A percentile compares a stretch with the other conserved stretches of the same genome.
These are phyloP conservation scores for Aulostomus chinensis DNA, from an alignment of 2,797 vertebrate species.

Conservation along the genomic window DNA sequence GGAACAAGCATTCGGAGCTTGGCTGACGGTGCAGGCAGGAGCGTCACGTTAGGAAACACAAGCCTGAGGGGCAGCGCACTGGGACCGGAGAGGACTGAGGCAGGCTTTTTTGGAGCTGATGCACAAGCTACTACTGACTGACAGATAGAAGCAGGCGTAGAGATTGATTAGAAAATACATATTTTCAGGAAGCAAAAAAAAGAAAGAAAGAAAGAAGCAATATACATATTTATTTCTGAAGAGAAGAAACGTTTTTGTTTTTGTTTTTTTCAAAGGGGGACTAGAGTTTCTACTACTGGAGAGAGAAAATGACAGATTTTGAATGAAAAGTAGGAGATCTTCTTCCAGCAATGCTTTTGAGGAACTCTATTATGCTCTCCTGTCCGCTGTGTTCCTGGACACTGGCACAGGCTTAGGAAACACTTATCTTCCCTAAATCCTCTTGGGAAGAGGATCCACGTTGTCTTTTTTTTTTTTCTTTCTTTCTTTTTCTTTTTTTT, in stretches of 20 bases:
- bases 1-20: slow-evolving; percentile 72
- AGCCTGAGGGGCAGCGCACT: slow-evolving; percentile 58
- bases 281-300: slow-evolving; percentile 28
- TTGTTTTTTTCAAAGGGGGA: slow-evolving; percentile 36
- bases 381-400: slow-evolving; percentile 36
- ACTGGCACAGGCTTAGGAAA: slow-evolving; percentile 39
- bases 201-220: slow-evolving; percentile 5
- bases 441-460: slow-evolving; percentile 23
- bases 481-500: not conserved
- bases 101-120: slow-evolving; percentile 53
- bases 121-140: slow-evolving; percentile 43
- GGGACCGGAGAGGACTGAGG: slow-evolving; percentile 53
- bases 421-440: slow-evolving; percentile 24
- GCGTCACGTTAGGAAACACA: slow-evolving; percentile 61
- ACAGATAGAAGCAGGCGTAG: slow-evolving; percentile 31
- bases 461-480: slow-evolving; percentile 1
- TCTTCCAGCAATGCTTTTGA: slow-evolving; percentile 66
- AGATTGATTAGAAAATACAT: no score
- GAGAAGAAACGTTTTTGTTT: slow-evolving; percentile 12
- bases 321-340: slow-evolving; percentile 34
- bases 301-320: slow-evolving; percentile 38
- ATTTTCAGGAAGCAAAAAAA: slow-evolving; percentile 15
- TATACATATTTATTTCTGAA: slow-evolving; percentile 8
- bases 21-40: slow-evolving; percentile 77
- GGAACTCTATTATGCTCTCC: slow-evolving; percentile 52